Conservation (phyloP, 2,888 invertebrate genomes). For the Alitta virens region DNA sequence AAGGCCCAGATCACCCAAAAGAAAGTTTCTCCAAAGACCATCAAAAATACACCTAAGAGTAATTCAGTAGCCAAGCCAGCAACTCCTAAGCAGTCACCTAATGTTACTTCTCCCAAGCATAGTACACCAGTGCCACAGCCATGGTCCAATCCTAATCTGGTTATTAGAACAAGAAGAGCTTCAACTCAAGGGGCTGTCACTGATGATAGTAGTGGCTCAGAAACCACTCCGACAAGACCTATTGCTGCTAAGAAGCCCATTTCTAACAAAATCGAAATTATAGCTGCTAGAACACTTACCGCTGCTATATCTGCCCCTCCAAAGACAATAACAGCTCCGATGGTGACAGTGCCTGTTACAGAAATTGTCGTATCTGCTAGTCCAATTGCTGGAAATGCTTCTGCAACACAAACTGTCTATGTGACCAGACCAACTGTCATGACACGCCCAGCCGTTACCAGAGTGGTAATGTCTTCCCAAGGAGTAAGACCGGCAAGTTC, state of each 20-base stretch:
- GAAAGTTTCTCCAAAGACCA: background rate
- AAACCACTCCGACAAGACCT: background rate
- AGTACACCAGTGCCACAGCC: constrained; percentile 36
- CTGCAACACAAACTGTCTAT: too few relatives aligned
- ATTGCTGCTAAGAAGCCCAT: background rate
- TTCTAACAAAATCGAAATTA: background rate
- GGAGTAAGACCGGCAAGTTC: too few relatives aligned
- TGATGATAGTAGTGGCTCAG: too few relatives aligned
- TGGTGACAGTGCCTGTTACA: too few relatives aligned
- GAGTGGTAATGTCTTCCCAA: too few relatives aligned
- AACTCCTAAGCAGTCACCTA: background rate
- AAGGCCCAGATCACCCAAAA: too few relatives aligned
- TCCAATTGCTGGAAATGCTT: too few relatives aligned
- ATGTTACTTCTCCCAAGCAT: background rate
- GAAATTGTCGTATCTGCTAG: too few relatives aligned
- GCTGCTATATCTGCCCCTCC: background rate
- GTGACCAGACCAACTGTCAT: too few relatives aligned
- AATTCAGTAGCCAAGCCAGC: background rate
- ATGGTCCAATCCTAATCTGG: constrained; percentile 56
- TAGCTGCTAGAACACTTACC: background rate
- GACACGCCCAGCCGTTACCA: too few relatives aligned
- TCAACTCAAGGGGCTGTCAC: constrained; percentile 19
- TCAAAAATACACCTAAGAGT: background rate
- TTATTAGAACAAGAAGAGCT: constrained; percentile 53
- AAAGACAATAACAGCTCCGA: background rate